Evolutionary conservation across 2,113 vertebrate species (phyloP).

Genomic region (Plecturocebus donacophilus): DNA sequence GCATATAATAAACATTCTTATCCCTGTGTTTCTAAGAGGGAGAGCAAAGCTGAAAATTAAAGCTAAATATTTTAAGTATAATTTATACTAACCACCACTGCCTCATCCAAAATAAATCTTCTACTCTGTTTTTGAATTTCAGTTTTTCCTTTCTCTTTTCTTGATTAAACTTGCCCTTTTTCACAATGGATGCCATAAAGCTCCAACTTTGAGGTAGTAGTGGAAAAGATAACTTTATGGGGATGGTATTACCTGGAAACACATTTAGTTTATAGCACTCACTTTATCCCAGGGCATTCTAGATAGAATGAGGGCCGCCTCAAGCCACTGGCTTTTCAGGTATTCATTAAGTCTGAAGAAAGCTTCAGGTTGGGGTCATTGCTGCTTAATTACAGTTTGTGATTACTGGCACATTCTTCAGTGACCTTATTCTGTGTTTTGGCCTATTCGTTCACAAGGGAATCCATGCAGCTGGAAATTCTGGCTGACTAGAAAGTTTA

Average conservation of each 20-base stretch:
- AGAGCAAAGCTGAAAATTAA: background rate
- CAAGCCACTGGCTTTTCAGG: constrained; percentile 42
- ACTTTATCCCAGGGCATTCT: background rate
- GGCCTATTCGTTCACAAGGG: constrained; percentile 64
- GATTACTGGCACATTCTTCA: constrained; percentile 59
- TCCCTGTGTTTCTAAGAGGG: background rate
- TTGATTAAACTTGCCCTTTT: constrained; percentile 31
- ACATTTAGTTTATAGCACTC: constrained; percentile 37
- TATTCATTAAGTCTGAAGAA: constrained; percentile 75
- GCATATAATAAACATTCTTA: background rate
- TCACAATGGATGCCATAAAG: background rate
- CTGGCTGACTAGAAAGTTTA: constrained; percentile 73
- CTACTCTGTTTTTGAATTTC: background rate
- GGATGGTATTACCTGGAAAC: constrained; percentile 42
- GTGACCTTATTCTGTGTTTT: constrained; percentile 61
- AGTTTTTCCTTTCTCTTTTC: background rate
- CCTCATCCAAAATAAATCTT: background rate
- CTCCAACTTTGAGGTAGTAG: background rate
- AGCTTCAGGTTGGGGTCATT: constrained; percentile 63
- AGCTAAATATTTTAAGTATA: background rate
- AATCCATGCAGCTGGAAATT: constrained; percentile 68
- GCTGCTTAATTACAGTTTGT: constrained; percentile 65
- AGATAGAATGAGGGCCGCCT: constrained; percentile 13
- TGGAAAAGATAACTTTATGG: constrained; percentile 5
- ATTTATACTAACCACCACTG: background rate